These are phyloP conservation scores for Dasyprocta punctata DNA, from an alignment of 2,113 vertebrate species.

Conservation along the genomic window DNA sequence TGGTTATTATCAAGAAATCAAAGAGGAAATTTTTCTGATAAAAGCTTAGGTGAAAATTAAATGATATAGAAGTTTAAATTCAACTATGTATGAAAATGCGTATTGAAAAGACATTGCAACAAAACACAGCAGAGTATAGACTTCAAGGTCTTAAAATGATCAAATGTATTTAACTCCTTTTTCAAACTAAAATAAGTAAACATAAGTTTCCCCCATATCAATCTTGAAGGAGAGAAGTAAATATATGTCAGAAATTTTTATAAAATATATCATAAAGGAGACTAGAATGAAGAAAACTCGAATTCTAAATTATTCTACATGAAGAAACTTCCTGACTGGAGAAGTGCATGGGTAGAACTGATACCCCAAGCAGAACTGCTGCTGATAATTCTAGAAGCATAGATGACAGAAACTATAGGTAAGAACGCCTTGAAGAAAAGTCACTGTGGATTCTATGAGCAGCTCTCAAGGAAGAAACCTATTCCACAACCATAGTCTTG, in stretches of 20 bases:
- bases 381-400: neutral
- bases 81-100: neutral
- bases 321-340: neutral
- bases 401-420: accelerated
- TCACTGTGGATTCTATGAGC: neutral
- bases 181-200: slow-evolving; percentile 27
- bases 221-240: neutral
- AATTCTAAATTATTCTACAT: neutral
- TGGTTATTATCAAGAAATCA: neutral
- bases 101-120: neutral
- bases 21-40: neutral
- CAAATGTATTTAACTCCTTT: slow-evolving; percentile 9
- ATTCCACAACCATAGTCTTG: accelerated
- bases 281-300: neutral
- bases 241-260: neutral
- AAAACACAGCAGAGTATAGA: neutral
- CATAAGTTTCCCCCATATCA: neutral
- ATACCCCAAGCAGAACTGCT: neutral
- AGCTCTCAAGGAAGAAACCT: neutral
- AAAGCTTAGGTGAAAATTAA: neutral
- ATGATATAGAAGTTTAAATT: slow-evolving; percentile 25
- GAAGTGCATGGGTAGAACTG: neutral
- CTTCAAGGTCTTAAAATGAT: slow-evolving; percentile 34
- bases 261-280: neutral
- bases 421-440: neutral